Conservation (phyloP, 2,113 vertebrate species). For the Heloderma charlesbogerti region DNA sequence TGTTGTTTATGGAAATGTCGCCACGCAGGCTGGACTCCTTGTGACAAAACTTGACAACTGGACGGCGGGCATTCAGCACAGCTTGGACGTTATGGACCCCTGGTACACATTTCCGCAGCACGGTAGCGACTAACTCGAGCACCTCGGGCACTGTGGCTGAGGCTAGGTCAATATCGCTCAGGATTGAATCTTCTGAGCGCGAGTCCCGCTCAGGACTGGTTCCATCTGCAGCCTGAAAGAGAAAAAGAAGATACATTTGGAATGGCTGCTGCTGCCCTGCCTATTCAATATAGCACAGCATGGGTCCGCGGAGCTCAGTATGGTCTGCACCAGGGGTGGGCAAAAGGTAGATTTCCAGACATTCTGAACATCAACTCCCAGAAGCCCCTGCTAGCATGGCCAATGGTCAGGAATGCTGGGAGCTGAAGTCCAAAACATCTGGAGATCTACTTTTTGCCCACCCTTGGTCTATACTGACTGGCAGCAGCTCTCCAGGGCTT, state of each 20-base stretch:
- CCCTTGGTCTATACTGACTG: background rate
- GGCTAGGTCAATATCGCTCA: constrained; percentile 82
- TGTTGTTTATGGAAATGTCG: constrained; percentile 91
- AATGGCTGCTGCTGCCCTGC: background rate
- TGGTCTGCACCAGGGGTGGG: background rate
- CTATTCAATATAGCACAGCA: background rate
- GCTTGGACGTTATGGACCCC: constrained; percentile 87
- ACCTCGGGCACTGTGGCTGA: constrained; percentile 73
- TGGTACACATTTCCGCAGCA: constrained; percentile 89
- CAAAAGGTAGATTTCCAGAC: too few species aligned
- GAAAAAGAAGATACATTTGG: constrained; percentile 37
- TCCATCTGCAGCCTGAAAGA: constrained; percentile 42
- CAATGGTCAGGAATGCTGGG: too few species aligned
- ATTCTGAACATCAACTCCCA: too few species aligned
- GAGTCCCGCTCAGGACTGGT: constrained; percentile 48
- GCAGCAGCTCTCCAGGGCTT: background rate
- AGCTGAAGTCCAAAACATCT: too few species aligned
- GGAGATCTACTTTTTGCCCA: too few species aligned
- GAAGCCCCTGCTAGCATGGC: too few species aligned
- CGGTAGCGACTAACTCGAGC: constrained; percentile 85
- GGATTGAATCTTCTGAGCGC: constrained; percentile 83
- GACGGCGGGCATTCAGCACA: constrained; percentile 86
- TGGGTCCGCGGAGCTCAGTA: background rate
- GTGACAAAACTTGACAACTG: constrained; percentile 91
- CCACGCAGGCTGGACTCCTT: constrained; percentile 87